These are phyloP conservation scores for Ypsolopha sequella DNA, from an alignment of 2,888 invertebrate species.

Conservation along the genomic window DNA sequence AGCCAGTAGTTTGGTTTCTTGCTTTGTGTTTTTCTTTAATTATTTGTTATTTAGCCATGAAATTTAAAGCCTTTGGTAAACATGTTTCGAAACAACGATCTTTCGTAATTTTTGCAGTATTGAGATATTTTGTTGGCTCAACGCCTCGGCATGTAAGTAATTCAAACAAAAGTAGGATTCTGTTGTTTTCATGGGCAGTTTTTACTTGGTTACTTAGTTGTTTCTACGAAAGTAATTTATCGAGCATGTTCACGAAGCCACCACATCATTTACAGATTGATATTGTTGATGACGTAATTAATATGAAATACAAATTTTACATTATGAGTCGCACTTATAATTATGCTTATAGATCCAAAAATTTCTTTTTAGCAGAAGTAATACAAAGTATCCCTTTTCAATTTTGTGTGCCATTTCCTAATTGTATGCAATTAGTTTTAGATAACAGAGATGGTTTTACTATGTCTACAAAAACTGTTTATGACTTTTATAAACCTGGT, in stretches of 20 bases:
- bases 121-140: too few relatives aligned
- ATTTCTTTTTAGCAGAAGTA: neutral
- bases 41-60: neutral
- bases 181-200: slow-evolving; percentile 9
- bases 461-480: slow-evolving; percentile 1
- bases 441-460: slow-evolving; percentile 3
- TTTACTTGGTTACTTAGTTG: slow-evolving; percentile 10
- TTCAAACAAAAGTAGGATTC: neutral
- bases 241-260: slow-evolving; percentile 11
- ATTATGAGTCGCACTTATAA: too few relatives aligned
- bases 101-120: slow-evolving; percentile 2
- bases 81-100: neutral
- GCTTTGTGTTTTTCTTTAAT: slow-evolving; percentile 1
- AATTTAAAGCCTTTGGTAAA: slow-evolving; percentile 2
- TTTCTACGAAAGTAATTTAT: slow-evolving; percentile 10
- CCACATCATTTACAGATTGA: slow-evolving; percentile 1
- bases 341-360: neutral
- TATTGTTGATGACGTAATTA: too few relatives aligned
- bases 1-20: slow-evolving; percentile 7
- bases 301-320: too few relatives aligned
- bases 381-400: neutral
- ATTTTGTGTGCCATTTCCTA: neutral
- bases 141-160: slow-evolving; percentile 1
- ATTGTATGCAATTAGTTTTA: slow-evolving; percentile 2
- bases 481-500: slow-evolving; percentile 3